Conservation (phyloP, 2,888 invertebrate genomes). For the Lasioglossum morio region DNA sequence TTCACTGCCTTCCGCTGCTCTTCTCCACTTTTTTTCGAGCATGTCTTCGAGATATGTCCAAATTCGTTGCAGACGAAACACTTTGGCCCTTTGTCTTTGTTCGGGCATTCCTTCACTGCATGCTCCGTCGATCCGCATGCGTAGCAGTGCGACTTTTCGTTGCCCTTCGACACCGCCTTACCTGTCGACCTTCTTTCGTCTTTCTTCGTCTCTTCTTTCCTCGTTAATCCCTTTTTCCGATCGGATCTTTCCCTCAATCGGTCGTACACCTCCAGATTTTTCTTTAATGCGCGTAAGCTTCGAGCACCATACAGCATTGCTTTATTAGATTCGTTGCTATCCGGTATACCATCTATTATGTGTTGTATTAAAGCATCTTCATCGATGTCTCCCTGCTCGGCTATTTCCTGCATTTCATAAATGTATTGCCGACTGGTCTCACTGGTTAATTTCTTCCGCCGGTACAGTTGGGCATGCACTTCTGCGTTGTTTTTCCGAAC, state of each 20-base stretch:
- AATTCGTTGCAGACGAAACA: slow-evolving; percentile 5
- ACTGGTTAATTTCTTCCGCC: not conserved
- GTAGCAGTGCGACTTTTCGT: not conserved
- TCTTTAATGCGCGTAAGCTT: too few relatives aligned
- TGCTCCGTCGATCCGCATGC: not conserved
- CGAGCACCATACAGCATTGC: too few relatives aligned
- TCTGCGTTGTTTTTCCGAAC: slow-evolving; percentile 13
- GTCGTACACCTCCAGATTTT: not conserved
- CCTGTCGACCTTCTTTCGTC: not conserved
- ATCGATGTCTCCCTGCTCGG: not conserved
- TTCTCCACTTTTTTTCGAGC: not conserved
- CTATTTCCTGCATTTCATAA: slow-evolving; percentile 16
- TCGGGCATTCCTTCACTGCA: not conserved
- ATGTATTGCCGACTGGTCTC: slow-evolving; percentile 12
- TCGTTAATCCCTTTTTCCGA: too few relatives aligned
- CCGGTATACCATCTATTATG: too few relatives aligned
- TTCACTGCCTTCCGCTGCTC: not conserved
- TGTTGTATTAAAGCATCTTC: not conserved
- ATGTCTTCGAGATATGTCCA: slow-evolving; percentile 1
- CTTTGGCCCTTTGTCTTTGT: not conserved
- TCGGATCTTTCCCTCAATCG: not conserved
- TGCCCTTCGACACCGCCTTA: not conserved
- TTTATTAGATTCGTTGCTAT: not conserved
- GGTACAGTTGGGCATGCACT: not conserved
- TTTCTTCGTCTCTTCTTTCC: not conserved